Evolutionary conservation across 1,140 invertebrate genomes (phyloP), one percentile per base, ranked within the genome.

Genomic region (Dendrolimus kikuchii): DNA sequence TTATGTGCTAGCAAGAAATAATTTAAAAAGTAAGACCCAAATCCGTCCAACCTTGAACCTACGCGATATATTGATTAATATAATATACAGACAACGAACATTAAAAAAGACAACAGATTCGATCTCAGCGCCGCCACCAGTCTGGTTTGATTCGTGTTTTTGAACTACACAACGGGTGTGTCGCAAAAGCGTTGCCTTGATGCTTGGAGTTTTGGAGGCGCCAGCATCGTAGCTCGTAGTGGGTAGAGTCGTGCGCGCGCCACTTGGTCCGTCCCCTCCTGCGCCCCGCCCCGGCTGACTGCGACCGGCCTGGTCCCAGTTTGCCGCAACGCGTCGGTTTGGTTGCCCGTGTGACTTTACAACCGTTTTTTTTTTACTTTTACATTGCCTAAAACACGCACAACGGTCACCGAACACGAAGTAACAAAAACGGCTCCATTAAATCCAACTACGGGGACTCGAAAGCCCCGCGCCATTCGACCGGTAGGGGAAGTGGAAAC

Each of bases 181-280:
- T 78, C 75, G 74, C 70, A 80, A 80, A 81, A 81, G 77, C 77
- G 77, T 79, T 76, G 72, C 74, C 76, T 76, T 77, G 80, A 74
- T 81, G 74, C 76, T 81, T 59, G 59, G 76, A 77, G 69, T 78
- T 77, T 81, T 59, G 59, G 76, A 77, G 71, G 80, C 78, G 75
- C 78, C 77, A 23, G 23, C 23, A 74, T 74, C 77, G 78, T 77
- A 82, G 73, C 66, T 67, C 73, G 77, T 81, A 80, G 79, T 81
- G 79, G 77, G 73, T 71, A 76, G 70, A 81, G 72, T 58, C 64
- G 79, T 81, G 81, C 80, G 81, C 79, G 81, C 81, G 81, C 81
- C 79, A 68, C 76, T 77, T 66, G 77, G 69, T 75, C 64, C 51
- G 59, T 68, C 73, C 75, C 71, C 71, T 67, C 72, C 68, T 48